Percentiles rank a stretch among this genome's conserved stretches.
phyloP scores from a whole-genome alignment of 2,888 invertebrate genomes.

The Apodemia duryi region DNA sequence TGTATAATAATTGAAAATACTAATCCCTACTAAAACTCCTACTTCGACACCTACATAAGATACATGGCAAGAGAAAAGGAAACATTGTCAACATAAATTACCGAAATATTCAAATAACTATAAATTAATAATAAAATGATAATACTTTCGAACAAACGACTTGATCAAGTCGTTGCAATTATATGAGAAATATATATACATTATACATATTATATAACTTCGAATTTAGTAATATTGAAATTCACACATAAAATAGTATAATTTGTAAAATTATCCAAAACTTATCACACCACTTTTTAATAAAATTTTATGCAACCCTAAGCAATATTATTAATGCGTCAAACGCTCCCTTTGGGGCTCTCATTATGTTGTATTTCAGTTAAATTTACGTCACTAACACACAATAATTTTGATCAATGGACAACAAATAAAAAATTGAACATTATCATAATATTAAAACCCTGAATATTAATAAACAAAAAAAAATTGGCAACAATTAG shows the following conservation, averaged over 20 bases:
- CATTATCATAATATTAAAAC: conserved; percentile 75
- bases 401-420: conserved; percentile 77
- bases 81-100: conserved; percentile 63
- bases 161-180: conserved; percentile 41
- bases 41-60: conserved; percentile 72
- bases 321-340: conserved; percentile 76
- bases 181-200: conserved; percentile 39
- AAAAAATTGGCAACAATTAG: conserved; percentile 77
- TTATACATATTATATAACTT: conserved; percentile 48
- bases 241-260: conserved; percentile 78
- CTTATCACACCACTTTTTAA: conserved; percentile 78
- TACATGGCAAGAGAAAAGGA: conserved; percentile 77
- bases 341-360: conserved; percentile 78
- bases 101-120: conserved; percentile 49
- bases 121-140: conserved; percentile 47
- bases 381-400: conserved; percentile 76
- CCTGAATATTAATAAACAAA: conserved; percentile 75
- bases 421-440: conserved; percentile 75
- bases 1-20: conserved; percentile 74
- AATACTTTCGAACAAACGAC: conserved; percentile 50
- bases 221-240: conserved; percentile 70
- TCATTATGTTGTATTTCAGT: conserved; percentile 72
- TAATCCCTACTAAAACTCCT: conserved; percentile 69
- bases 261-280: conserved; percentile 80
- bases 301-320: conserved; percentile 74